A percentile compares a stretch with the other conserved stretches of the same genome.
phyloP scores from a whole-genome alignment of 2,797 vertebrate species.

The Cyclopterus lumpus region DNA sequence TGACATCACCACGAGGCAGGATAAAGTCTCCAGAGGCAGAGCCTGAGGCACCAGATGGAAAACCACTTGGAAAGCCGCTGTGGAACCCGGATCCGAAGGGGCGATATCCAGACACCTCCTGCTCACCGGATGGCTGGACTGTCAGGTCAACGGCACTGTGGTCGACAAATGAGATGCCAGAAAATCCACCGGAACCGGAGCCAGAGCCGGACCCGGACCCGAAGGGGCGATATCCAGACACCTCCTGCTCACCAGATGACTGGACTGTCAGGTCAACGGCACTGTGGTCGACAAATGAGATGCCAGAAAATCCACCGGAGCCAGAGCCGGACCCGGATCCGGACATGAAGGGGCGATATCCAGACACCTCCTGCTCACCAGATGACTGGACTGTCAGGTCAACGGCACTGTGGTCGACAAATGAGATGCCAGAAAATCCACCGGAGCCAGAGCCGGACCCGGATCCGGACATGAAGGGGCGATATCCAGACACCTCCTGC shows the following conservation, averaged over 20 bases:
- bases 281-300: conserved; percentile 82
- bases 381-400: conserved; percentile 80
- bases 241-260: conserved; percentile 82
- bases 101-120: conserved; percentile 85
- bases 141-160: conserved; percentile 79
- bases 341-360: conserved; percentile 77
- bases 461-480: too few species aligned
- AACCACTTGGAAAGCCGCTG: conserved; percentile 78
- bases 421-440: conserved; percentile 81
- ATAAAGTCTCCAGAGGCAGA: conserved; percentile 62
- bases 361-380: conserved; percentile 86
- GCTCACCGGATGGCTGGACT: conserved; percentile 72
- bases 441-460: conserved; percentile 68
- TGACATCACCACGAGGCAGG: conserved; percentile 71
- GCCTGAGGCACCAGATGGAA: conserved; percentile 70
- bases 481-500: conserved; percentile 86
- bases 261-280: conserved; percentile 80
- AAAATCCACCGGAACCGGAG: conserved; percentile 74
- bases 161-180: conserved; percentile 83
- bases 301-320: conserved; percentile 73
- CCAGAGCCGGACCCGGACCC: conserved; percentile 71
- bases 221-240: conserved; percentile 82
- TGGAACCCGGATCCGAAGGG: conserved; percentile 83
- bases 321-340: conserved; percentile 70
- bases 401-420: conserved; percentile 75